A percentile compares a stretch with the other conserved stretches of the same genome.
Conservation (phyloP, 1,140 invertebrate species). For the Brachionus sp. region DNA sequence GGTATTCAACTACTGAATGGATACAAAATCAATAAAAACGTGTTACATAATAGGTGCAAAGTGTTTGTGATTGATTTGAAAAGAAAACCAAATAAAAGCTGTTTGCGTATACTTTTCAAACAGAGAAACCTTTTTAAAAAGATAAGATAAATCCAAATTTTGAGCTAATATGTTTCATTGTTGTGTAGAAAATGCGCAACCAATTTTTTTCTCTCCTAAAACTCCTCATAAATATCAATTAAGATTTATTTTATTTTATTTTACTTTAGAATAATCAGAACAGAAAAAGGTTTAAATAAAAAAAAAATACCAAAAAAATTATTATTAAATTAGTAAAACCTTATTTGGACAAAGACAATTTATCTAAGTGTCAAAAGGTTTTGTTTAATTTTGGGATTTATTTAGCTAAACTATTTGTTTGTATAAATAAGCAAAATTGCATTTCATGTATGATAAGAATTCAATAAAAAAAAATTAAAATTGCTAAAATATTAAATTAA, state of each 20-base stretch:
- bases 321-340: background rate
- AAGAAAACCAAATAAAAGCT: background rate
- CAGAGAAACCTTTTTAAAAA: background rate
- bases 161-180: background rate
- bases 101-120: background rate
- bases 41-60: background rate
- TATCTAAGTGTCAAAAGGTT: background rate
- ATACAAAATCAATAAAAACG: background rate
- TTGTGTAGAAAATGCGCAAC: background rate
- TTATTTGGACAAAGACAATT: background rate
- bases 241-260: no score
- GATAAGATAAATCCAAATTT: background rate
- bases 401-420: background rate
- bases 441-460: background rate
- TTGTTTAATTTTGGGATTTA: background rate
- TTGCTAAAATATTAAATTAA: background rate
- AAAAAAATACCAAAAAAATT: background rate
- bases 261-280: no score
- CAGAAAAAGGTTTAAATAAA: no score
- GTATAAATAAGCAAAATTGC: background rate
- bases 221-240: no score
- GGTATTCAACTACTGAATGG: background rate
- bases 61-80: background rate
- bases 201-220: background rate
- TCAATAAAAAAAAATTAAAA: background rate